These are phyloP conservation scores for Nemotelus nigrinus DNA, from an alignment of 2,888 invertebrate species.

Conservation along the genomic window DNA sequence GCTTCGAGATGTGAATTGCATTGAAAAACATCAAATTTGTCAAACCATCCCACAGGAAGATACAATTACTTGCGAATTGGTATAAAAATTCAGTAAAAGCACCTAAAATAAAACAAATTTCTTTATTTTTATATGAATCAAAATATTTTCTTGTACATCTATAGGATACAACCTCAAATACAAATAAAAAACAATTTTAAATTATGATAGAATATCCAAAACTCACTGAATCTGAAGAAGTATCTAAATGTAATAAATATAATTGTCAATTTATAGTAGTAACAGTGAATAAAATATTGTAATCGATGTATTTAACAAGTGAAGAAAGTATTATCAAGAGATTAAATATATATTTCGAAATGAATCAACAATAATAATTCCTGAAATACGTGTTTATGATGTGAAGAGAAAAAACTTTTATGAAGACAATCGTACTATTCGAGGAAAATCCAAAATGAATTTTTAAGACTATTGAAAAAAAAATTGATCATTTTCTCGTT, in stretches of 20 bases:
- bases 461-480: not conserved
- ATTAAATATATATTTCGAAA: not conserved
- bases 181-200: no score
- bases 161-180: no score
- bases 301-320: conserved; percentile 20
- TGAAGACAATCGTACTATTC: conserved; percentile 34
- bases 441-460: not conserved
- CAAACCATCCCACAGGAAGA: no score
- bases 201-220: no score
- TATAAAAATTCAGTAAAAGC: no score
- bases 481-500: no score
- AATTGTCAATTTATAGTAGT: conserved; percentile 49
- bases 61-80: no score
- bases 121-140: no score
- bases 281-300: conserved; percentile 13
- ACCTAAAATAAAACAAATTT: no score
- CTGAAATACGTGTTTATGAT: conserved; percentile 1
- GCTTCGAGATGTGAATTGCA: no score
- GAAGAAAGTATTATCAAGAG: conserved; percentile 20
- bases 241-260: conserved; percentile 45
- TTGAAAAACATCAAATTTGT: no score
- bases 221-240: not conserved
- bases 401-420: conserved; percentile 15
- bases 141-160: no score
- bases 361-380: conserved; percentile 3